A percentile compares a stretch with the other conserved stretches of the same genome.
phyloP scores from a whole-genome alignment of 2,797 vertebrate species.

The Tokudaia muenninki region DNA sequence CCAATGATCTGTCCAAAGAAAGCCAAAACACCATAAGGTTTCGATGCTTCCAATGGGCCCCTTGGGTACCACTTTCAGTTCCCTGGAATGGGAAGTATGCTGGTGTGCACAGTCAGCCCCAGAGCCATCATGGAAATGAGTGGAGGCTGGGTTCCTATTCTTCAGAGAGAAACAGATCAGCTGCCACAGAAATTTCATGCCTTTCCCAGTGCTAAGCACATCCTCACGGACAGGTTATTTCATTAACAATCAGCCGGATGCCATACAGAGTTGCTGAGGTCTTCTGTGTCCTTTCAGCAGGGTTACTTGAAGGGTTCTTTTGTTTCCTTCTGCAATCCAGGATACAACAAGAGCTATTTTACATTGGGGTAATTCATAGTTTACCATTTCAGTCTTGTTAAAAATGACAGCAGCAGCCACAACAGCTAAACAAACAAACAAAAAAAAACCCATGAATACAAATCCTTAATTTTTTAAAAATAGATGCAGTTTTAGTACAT shows the following conservation, averaged over 20 bases:
- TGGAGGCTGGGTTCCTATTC: neutral
- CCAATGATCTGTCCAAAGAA: neutral
- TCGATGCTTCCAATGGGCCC: neutral
- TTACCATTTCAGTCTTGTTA: neutral
- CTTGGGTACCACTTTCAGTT: neutral
- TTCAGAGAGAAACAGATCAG: neutral
- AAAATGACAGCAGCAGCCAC: neutral
- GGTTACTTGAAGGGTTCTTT: constrained; percentile 25
- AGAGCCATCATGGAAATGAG: neutral
- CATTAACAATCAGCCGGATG: neutral
- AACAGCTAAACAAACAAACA: neutral
- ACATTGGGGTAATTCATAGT: neutral
- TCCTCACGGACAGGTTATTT: neutral
- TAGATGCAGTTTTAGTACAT: neutral
- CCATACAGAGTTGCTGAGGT: neutral
- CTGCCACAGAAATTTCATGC: neutral
- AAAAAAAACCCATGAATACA: neutral
- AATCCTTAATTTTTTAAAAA: neutral
- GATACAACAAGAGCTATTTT: neutral
- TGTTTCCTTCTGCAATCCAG: neutral
- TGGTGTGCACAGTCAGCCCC: neutral
- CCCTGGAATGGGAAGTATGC: neutral
- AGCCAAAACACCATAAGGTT: neutral
- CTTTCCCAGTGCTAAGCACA: neutral
- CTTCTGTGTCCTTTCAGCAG: neutral